These are phyloP conservation scores for Oryzias woworae DNA, from an alignment of 2,113 vertebrate genomes.

Conservation along the genomic window DNA sequence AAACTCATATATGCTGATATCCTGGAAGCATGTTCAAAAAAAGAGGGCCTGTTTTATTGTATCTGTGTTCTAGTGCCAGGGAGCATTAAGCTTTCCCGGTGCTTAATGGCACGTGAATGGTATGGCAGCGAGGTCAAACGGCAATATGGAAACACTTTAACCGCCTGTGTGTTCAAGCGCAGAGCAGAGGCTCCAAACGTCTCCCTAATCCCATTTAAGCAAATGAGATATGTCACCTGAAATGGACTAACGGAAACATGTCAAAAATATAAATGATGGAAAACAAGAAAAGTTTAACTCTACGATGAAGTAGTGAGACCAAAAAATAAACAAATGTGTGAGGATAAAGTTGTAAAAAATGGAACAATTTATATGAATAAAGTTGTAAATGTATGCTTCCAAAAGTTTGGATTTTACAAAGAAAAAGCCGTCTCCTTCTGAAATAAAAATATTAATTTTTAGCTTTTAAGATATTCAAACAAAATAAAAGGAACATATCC, in stretches of 20 bases:
- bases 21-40: conserved; percentile 26
- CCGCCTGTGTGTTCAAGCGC: conserved; percentile 18
- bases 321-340: neutral
- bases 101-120: conserved; percentile 53
- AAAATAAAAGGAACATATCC: too few relatives aligned
- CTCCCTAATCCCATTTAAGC: conserved; percentile 18
- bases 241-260: conserved; percentile 13
- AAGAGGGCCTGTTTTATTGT: conserved; percentile 39
- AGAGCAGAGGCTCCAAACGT: conserved; percentile 20
- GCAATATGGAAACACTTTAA: conserved; percentile 66
- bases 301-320: neutral
- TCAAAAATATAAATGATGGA: neutral
- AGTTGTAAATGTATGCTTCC: too few relatives aligned
- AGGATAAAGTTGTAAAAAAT: too few relatives aligned
- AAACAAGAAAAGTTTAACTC: neutral
- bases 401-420: too few relatives aligned
- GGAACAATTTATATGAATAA: too few relatives aligned
- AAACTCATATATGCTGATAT: conserved; percentile 34
- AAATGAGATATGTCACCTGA: conserved; percentile 45
- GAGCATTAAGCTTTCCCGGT: conserved; percentile 42
- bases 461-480: too few relatives aligned
- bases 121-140: conserved; percentile 50
- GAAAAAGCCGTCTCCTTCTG: too few relatives aligned
- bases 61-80: conserved; percentile 55
- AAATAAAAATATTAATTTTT: too few relatives aligned